phyloP scores from a whole-genome alignment of 2,888 invertebrate species.

The Sialis fuliginosa region DNA sequence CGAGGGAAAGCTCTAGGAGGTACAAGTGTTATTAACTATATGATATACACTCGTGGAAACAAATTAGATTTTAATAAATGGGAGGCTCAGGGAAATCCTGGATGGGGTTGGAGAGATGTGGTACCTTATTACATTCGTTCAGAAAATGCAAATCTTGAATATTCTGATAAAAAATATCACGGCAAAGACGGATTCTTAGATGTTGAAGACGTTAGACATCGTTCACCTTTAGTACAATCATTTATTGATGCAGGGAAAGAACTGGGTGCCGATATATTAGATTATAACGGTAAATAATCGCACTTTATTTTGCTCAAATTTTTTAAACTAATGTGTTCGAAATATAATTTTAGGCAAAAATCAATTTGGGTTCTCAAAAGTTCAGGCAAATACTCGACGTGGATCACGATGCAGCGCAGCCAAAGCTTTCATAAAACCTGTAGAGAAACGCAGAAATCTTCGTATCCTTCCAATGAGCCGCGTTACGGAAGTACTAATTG shows the following conservation, averaged over 20 bases:
- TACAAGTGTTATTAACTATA: constrained; percentile 22
- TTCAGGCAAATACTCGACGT: constrained; percentile 38
- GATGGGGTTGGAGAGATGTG: constrained; percentile 32
- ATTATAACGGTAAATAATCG: constrained; percentile 36
- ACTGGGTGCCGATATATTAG: constrained; percentile 46
- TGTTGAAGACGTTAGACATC: constrained; percentile 23
- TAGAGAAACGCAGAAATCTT: constrained; percentile 42
- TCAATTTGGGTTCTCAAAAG: constrained; percentile 44
- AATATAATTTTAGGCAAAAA: constrained; percentile 18
- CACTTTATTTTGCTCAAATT: too few species aligned
- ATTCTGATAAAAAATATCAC: constrained; percentile 20
- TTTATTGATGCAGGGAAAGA: constrained; percentile 44
- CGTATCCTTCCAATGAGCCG: constrained; percentile 44
- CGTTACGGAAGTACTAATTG: constrained; percentile 48
- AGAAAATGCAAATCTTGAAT: constrained; percentile 21
- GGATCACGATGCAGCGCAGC: constrained; percentile 49
- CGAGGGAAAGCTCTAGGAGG: constrained; percentile 40
- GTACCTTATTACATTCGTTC: constrained; percentile 25
- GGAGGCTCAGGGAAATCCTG: constrained; percentile 32
- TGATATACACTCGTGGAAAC: constrained; percentile 41
- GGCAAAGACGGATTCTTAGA: constrained; percentile 25
- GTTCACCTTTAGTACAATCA: constrained; percentile 29
- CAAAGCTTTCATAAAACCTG: constrained; percentile 41
- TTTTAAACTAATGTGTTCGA: too few species aligned
- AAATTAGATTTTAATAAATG: constrained; percentile 54